Evolutionary conservation across 2,113 vertebrate genomes (phyloP), one percentile per base, ranked within the genome.

Genomic region (Poeciliopsis occidentalis): DNA sequence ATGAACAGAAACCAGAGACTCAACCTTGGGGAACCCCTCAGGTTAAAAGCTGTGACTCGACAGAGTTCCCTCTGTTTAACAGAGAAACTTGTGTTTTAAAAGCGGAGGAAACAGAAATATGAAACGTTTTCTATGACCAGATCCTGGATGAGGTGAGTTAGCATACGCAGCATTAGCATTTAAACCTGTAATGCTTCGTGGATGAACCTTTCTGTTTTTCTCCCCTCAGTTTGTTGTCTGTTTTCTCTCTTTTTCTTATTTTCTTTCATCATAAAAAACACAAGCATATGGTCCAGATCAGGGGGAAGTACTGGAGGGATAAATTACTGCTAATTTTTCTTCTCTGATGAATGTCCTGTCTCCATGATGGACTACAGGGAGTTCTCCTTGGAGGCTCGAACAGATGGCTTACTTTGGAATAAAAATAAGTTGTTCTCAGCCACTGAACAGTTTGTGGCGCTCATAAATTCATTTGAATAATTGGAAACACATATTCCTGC

Each of bases 401-500:
- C 71, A 80, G 68, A 78, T 67, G 64, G 54, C 32, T 51, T 13
- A 10, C 17, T 24, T 54, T 11, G 47, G 22, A 64, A 47, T 62
- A 54, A 64, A n/a, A 68, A n/a, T 2, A 24, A 13, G 47, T 73
- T 44, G 57, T 13, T 60, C 51, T 64, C 69, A 76, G 82, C 66
- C 68, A 44, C 62, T 64, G 72, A 71, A 60, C 34, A 3, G 15
- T 2, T 17, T 34, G 30, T 54, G 71, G 60, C 47, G 61, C 39
- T 72, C 47, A 70, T 64, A 26, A 66, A 47, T 66, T 68, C 44
- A 47, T 70, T 2, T 17, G 39, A 76, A 83, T 72, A 74, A 74
- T 29, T 81, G 78, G 34, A 79, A 79, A 63, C 82, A 79, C 41
- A 73, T 62, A 74, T 68, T 60, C 64, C 11, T 7, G 8, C 72